Percentiles rank a stretch among this genome's conserved stretches.
Conservation (phyloP, 1,140 invertebrate genomes). For the Delia radicum region DNA sequence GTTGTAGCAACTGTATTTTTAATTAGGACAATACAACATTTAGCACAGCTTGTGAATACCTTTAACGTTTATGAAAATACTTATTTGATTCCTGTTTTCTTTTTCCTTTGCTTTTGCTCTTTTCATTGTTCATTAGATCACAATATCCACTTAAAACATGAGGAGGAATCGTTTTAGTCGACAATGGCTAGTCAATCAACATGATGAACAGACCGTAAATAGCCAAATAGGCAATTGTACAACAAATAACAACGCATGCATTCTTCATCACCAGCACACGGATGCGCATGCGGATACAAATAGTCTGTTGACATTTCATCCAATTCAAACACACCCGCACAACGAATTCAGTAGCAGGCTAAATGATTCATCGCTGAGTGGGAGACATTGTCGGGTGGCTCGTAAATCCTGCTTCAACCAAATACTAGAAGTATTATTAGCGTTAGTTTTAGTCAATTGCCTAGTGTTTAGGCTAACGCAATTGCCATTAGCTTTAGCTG, state of each 20-base stretch:
- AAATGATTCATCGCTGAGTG: not conserved
- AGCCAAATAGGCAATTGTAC: not conserved
- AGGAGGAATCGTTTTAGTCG: constrained; percentile 31
- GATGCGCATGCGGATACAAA: not conserved
- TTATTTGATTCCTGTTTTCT: no score
- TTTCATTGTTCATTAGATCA: not conserved
- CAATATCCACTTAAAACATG: constrained; percentile 23
- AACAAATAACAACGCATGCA: not conserved
- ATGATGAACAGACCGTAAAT: not conserved
- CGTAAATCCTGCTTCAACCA: constrained; percentile 38
- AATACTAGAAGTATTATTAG: constrained; percentile 56
- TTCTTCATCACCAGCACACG: not conserved
- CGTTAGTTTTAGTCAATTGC: constrained; percentile 54
- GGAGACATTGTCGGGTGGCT: not conserved
- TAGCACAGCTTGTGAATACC: no score
- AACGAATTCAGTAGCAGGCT: not conserved
- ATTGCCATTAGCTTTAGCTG: constrained; percentile 18
- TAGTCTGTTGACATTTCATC: not conserved
- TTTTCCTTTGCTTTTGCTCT: not conserved
- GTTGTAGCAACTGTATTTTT: no score
- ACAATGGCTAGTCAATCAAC: constrained; percentile 50
- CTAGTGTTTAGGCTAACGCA: constrained; percentile 32
- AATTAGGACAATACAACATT: no score
- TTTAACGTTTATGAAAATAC: no score
- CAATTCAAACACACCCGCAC: not conserved